Evolutionary conservation across 2,888 invertebrate species (phyloP).

Genomic region (Ophion obscuratus): DNA sequence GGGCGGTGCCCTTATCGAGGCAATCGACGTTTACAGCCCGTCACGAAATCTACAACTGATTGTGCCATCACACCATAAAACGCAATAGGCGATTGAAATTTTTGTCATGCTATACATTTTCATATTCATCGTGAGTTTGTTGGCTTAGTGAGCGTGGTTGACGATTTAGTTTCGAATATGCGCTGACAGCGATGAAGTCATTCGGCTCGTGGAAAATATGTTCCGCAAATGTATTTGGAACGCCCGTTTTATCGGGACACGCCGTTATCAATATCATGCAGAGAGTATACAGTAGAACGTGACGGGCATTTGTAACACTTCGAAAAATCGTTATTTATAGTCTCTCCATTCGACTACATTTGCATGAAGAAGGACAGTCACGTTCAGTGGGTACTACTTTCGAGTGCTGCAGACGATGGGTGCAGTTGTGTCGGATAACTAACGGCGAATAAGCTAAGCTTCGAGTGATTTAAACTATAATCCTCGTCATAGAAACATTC

Average conservation of each 20-base stretch:
- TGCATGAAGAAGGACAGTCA: background rate
- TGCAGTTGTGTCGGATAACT: background rate
- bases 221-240: constrained; percentile 1
- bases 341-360: background rate
- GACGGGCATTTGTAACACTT: background rate
- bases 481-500: background rate
- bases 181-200: background rate
- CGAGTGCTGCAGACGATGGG: background rate
- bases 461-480: background rate
- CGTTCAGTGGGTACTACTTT: background rate
- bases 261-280: background rate
- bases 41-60: constrained; percentile 8
- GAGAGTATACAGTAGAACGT: background rate
- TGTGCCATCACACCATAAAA: background rate
- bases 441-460: background rate
- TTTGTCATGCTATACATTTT: background rate
- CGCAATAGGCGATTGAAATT: background rate
- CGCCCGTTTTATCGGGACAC: constrained; percentile 3
- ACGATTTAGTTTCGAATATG: background rate
- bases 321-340: background rate
- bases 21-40: constrained; percentile 7
- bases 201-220: background rate
- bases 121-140: background rate
- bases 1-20: constrained; percentile 1
- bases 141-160: background rate